These are phyloP conservation scores for Lytechinus pictus DNA, from an alignment of 35 echinoderm and acorn worm species.

Conservation along the genomic window DNA sequence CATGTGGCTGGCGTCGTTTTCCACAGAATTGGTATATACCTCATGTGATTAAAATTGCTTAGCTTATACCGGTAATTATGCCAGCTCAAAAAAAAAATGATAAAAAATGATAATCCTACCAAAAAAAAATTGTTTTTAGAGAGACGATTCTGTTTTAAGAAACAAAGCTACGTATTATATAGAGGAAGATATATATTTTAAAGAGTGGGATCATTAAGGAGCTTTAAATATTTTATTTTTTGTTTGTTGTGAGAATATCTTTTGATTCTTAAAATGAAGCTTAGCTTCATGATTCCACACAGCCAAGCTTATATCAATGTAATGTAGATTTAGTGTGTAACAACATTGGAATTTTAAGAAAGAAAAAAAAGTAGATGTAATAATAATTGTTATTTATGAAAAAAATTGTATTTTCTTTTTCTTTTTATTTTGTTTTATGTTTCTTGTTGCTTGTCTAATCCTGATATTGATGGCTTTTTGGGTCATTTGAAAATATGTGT, in stretches of 20 bases:
- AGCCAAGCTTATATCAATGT: not conserved
- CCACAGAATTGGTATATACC: too few species aligned
- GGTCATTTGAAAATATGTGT: conserved; percentile 40
- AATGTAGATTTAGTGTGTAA: not conserved
- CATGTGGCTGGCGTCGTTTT: too few species aligned
- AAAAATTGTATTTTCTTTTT: conserved; percentile 41
- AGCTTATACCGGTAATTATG: too few species aligned
- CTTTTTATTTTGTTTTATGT: conserved; percentile 20
- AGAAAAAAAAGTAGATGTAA: conserved; percentile 8
- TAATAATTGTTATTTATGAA: conserved; percentile 40
- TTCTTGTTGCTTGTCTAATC: conserved; percentile 47
- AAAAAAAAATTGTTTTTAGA: conserved; percentile 15
- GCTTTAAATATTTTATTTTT: not conserved
- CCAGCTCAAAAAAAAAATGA: not conserved
- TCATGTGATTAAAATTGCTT: too few species aligned
- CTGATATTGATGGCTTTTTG: conserved; percentile 54
- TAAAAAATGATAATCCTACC: not conserved
- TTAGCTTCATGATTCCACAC: not conserved
- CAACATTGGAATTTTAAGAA: not conserved
- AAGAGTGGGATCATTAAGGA: not conserved
- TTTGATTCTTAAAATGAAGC: not conserved
- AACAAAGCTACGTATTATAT: conserved; percentile 21
- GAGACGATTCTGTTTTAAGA: not conserved
- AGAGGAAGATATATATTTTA: conserved; percentile 28
- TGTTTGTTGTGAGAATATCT: not conserved